A percentile compares a stretch with the other conserved stretches of the same genome.
phyloP scores from a whole-genome alignment of 2,797 vertebrate genomes.

The Halcyon leucocephala region DNA sequence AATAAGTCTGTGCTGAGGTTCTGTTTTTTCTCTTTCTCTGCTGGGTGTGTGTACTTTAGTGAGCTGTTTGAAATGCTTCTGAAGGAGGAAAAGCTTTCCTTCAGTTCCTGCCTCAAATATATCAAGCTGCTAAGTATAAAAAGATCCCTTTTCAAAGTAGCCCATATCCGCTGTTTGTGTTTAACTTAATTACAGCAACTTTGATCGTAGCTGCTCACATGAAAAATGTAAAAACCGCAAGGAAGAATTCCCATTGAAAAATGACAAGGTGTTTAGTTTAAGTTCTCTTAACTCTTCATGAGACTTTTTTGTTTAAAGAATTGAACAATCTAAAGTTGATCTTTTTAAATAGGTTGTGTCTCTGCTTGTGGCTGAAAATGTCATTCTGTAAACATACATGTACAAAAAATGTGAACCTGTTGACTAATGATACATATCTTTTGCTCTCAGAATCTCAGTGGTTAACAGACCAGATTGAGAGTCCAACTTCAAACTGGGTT shows the following conservation, averaged over 20 bases:
- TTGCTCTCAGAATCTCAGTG: not conserved
- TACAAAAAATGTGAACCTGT: not conserved
- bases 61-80: slow-evolving; percentile 3
- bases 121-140: not conserved
- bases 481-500: not conserved
- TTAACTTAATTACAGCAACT: slow-evolving; percentile 1
- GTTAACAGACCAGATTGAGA: not conserved
- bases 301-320: not conserved
- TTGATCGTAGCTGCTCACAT: not conserved
- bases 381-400: not conserved
- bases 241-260: not conserved
- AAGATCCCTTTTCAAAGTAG: not conserved
- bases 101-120: not conserved
- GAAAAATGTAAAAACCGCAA: not conserved
- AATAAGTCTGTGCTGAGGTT: not conserved
- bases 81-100: not conserved
- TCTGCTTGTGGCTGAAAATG: not conserved
- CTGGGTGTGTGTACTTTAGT: not conserved
- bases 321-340: not conserved
- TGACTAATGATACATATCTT: not conserved
- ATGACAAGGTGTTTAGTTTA: not conserved
- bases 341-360: not conserved
- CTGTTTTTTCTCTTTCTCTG: not conserved
- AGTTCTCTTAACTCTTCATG: not conserved
- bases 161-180: not conserved